Evolutionary conservation across 1,140 invertebrate genomes (phyloP).

Genomic region (Saccostrea echinata): DNA sequence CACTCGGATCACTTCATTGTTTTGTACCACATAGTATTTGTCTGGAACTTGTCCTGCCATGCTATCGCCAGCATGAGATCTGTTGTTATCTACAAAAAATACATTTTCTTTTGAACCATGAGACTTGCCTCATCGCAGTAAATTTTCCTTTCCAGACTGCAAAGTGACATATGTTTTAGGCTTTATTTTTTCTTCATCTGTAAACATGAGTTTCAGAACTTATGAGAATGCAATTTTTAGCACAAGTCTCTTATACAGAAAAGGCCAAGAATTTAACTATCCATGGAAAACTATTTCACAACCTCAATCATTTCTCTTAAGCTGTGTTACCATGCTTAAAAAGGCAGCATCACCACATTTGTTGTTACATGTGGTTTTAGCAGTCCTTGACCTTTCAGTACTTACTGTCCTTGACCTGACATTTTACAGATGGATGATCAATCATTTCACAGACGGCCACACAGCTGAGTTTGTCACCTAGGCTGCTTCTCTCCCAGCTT

Average conservation of each 20-base stretch:
- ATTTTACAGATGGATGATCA: conserved; percentile 84
- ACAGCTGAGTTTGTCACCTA: conserved; percentile 87
- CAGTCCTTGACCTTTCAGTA: background rate
- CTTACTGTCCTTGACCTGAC: conserved; percentile 71
- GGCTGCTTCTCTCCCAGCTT: conserved; percentile 87
- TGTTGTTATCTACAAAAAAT: conserved; percentile 34
- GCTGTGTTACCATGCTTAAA: too few species aligned
- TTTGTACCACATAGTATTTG: conserved; percentile 88
- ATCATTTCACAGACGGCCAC: conserved; percentile 90
- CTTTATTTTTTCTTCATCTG: too few species aligned
- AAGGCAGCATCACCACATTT: background rate
- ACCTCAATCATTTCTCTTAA: too few species aligned
- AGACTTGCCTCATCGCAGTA: too few species aligned
- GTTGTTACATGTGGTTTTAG: background rate
- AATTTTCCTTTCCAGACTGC: too few species aligned
- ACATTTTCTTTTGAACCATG: background rate
- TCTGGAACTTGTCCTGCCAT: conserved; percentile 84
- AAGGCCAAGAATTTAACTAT: too few species aligned
- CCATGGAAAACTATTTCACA: too few species aligned
- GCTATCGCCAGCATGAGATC: conserved; percentile 72
- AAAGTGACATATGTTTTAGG: too few species aligned
- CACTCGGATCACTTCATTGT: conserved; percentile 88
- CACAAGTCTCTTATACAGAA: too few species aligned
- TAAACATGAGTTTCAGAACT: too few species aligned
- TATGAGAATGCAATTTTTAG: too few species aligned